These are phyloP conservation scores for Anhinga anhinga DNA, from an alignment of 2,113 vertebrate genomes.

Conservation along the genomic window DNA sequence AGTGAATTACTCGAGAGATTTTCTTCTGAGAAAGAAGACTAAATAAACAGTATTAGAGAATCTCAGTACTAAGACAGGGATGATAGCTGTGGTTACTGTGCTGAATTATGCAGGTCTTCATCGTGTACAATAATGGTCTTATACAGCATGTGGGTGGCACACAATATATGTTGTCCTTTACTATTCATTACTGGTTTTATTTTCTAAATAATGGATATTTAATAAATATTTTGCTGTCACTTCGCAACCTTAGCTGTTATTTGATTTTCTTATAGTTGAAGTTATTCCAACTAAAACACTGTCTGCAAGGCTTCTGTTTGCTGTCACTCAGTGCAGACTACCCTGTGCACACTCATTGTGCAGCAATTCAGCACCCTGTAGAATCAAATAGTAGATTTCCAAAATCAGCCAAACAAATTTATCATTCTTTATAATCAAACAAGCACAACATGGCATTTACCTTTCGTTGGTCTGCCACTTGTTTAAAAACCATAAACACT, in stretches of 20 bases:
- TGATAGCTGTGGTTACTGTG: neutral
- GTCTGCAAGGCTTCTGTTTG: neutral
- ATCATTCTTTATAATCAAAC: neutral
- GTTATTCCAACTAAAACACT: constrained; percentile 17
- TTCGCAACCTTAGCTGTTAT: constrained; percentile 35
- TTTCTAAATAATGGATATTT: neutral
- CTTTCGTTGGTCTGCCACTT: neutral
- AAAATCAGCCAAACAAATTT: neutral
- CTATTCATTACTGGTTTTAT: neutral
- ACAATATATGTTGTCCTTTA: constrained; percentile 25
- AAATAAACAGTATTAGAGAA: constrained; percentile 8
- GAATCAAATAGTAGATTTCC: neutral
- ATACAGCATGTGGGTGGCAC: neutral
- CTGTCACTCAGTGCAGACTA: neutral
- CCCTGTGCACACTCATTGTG: neutral
- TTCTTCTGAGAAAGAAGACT: neutral
- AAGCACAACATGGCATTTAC: neutral
- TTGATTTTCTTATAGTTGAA: constrained; percentile 34
- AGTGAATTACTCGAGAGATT: neutral
- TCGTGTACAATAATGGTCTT: neutral
- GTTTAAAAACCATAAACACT: neutral
- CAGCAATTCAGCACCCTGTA: neutral
- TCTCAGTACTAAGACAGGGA: neutral
- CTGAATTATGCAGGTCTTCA: constrained; percentile 12
- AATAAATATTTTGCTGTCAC: constrained; percentile 58